phyloP scores from a whole-genome alignment of 1,140 invertebrate species.

The Ganaspis sp. region DNA sequence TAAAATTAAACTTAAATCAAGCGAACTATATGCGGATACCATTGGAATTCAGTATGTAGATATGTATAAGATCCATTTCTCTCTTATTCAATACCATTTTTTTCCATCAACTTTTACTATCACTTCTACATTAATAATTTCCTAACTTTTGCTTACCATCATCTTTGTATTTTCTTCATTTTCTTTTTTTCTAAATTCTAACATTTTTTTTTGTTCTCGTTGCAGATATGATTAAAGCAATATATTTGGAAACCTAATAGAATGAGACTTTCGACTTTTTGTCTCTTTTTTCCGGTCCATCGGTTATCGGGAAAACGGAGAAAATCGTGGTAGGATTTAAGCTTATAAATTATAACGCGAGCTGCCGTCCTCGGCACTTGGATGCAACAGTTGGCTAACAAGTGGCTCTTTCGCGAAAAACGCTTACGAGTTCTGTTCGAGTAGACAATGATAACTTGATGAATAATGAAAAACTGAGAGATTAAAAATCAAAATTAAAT shows the following conservation, averaged over 20 bases:
- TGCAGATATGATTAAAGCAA: too few species aligned
- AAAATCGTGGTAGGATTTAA: constrained; percentile 22
- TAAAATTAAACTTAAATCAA: constrained; percentile 76
- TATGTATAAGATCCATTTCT: not conserved
- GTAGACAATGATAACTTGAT: not conserved
- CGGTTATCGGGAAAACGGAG: constrained; percentile 6
- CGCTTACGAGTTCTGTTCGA: not conserved
- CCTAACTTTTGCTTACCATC: too few species aligned
- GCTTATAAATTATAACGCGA: constrained; percentile 43
- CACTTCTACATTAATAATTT: too few species aligned
- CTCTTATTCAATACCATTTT: not conserved
- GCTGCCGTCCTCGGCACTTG: constrained; percentile 30
- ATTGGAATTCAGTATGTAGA: constrained; percentile 10
- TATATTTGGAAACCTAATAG: not conserved
- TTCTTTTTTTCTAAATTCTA: too few species aligned
- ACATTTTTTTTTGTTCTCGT: too few species aligned
- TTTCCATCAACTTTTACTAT: too few species aligned
- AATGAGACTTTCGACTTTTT: not conserved
- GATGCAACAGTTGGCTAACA: constrained; percentile 71
- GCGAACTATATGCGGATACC: constrained; percentile 34
- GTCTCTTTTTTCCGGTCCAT: constrained; percentile 8
- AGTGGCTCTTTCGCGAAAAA: constrained; percentile 63
- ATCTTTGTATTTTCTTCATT: too few species aligned
- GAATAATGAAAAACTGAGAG: not conserved
- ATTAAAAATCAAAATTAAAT: not conserved